Evolutionary conservation across 2,797 vertebrate genomes (phyloP), one percentile per base, ranked within the genome.

Genomic region (Pangasius macronema): DNA sequence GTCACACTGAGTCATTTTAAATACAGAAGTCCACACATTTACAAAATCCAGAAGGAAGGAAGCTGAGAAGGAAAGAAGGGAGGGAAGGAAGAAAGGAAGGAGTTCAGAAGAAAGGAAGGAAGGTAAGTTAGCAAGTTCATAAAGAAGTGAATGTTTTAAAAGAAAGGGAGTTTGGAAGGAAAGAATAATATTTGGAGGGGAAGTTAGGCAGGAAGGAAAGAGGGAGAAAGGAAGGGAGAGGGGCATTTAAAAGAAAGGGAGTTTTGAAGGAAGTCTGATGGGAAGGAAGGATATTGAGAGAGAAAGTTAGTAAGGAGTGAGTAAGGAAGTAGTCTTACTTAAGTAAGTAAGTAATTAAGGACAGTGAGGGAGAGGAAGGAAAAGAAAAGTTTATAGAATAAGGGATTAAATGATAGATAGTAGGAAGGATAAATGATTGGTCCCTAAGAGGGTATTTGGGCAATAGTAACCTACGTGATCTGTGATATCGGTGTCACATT

Each of bases 381-480:
- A 42, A 42, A 67, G 9, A 72, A 24, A 24, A 30, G n/a, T 79
- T 36, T 33, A 33, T 30, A 1, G n/a, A 55, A 55, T 55, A 3
- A 55, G 55, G 16, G 49, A 77, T 53, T 53, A 53, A 77, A 77
- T 6, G n/a, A 81, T 27, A 18, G 9, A 79, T 36, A 33, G 30
- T 11, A 22, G 6, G 7, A 81, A 39, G 24, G 5, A 81, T 42
- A 36, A 55, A 79, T 30, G 18, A 24, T 13, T 22, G 2, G 55
- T 61, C 20, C 22, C 22, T 20, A 61, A 63, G 36, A 42, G 36
- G 13, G 36, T 16, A 27, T 42, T 81, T 81, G 24, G 57, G 14
- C 24, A 82, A 9, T n/a, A 75, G 57, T 33, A 87, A 89, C 95
- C 92, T 93, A 98, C 97, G 0, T 96, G 94, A 93, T 98, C 94